A percentile compares a stretch with the other conserved stretches of the same genome.
phyloP scores from a whole-genome alignment of 2,797 vertebrate genomes.

The Meda fulgida region DNA sequence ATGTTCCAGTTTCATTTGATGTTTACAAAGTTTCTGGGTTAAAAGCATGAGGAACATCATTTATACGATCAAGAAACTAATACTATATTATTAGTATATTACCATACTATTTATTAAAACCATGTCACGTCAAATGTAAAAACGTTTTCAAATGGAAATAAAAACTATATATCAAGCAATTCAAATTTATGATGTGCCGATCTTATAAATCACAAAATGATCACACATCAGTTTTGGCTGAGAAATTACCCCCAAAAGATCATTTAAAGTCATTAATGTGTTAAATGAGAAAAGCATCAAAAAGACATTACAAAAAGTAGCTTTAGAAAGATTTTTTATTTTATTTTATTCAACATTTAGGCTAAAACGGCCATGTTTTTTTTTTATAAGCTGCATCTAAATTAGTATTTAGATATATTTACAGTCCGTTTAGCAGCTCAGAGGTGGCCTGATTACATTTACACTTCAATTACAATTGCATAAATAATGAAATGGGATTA shows the following conservation, averaged over 20 bases:
- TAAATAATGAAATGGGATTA: too few species aligned
- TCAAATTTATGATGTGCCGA: not conserved
- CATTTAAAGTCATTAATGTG: too few species aligned
- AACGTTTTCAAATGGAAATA: not conserved
- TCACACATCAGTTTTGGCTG: not conserved
- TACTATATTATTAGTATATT: not conserved
- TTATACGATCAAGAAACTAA: not conserved
- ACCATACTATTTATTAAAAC: not conserved
- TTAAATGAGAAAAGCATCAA: too few species aligned
- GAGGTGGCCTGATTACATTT: too few species aligned
- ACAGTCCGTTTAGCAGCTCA: too few species aligned
- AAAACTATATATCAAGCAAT: not conserved
- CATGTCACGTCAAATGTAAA: not conserved
- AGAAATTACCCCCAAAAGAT: not conserved
- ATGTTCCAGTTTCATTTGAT: not conserved
- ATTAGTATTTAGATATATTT: too few species aligned
- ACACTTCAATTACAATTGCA: too few species aligned
- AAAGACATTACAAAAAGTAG: too few species aligned
- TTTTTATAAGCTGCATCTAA: too few species aligned
- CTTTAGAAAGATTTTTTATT: too few species aligned
- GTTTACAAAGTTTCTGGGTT: not conserved
- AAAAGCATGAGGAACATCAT: not conserved
- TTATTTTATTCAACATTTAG: too few species aligned
- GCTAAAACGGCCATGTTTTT: too few species aligned
- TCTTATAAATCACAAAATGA: not conserved